Evolutionary conservation across 2,113 vertebrate species (phyloP).

Genomic region (Sylvia atricapilla): DNA sequence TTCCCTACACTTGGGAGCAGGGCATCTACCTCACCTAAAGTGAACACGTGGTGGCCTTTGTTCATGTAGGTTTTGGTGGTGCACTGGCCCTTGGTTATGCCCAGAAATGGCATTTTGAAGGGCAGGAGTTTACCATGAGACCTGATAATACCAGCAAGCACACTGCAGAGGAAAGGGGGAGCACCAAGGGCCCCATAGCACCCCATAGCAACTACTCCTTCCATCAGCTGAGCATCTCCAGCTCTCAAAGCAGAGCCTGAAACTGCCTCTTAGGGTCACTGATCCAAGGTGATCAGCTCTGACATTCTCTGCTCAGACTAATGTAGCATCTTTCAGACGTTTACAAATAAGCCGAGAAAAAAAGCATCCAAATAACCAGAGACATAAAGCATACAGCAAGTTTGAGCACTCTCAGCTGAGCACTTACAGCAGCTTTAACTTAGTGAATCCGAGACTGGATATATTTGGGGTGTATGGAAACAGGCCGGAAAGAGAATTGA

Average conservation of each 20-base stretch:
- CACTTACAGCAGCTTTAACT: neutral
- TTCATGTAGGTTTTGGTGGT: neutral
- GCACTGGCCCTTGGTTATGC: neutral
- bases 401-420: neutral
- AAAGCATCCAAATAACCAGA: neutral
- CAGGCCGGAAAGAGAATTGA: accelerated
- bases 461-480: accelerated
- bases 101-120: neutral
- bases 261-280: too few relatives aligned
- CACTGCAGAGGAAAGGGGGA: neutral
- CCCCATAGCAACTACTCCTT: neutral
- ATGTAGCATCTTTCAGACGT: neutral
- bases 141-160: neutral
- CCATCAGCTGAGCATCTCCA: neutral
- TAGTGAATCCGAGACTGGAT: too few relatives aligned
- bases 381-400: neutral
- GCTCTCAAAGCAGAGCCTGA: neutral
- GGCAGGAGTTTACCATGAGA: neutral
- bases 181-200: neutral
- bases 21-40: neutral
- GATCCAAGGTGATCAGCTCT: accelerated
- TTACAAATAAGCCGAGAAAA: neutral
- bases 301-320: neutral
- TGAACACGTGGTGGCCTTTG: neutral
- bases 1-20: neutral